phyloP scores from a whole-genome alignment of 2,113 vertebrate species.

The Proterorhinus semilunaris region DNA sequence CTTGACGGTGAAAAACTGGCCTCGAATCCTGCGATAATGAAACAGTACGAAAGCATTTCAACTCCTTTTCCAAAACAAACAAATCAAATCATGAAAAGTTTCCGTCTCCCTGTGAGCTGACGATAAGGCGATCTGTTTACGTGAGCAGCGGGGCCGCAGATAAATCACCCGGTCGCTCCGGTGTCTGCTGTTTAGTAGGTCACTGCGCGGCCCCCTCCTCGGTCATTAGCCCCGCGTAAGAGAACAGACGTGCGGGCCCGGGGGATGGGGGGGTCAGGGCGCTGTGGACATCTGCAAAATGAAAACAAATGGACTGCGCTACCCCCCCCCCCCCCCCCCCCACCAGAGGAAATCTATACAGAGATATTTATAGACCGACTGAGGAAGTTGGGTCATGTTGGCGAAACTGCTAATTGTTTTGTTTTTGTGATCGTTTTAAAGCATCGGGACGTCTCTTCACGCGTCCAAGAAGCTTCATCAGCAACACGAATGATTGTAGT shows the following conservation, averaged over 20 bases:
- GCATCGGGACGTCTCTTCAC: too few species aligned
- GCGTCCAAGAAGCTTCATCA: too few species aligned
- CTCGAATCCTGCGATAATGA: too few species aligned
- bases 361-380: constrained; percentile 64
- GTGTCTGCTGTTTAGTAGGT: constrained; percentile 67
- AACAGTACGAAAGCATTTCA: too few species aligned
- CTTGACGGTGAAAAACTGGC: too few species aligned
- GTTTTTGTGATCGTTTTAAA: too few species aligned
- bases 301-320: constrained; percentile 78
- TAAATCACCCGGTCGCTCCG: constrained; percentile 65
- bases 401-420: not conserved
- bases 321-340: too few species aligned
- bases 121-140: too few species aligned
- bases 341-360: constrained; percentile 70
- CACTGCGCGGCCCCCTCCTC: constrained; percentile 51
- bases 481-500: too few species aligned
- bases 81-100: too few species aligned
- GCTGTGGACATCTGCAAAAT: constrained; percentile 66
- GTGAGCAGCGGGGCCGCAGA: constrained; percentile 2
- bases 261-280: constrained; percentile 32
- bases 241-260: constrained; percentile 27
- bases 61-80: too few species aligned
- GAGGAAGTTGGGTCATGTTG: constrained; percentile 1
- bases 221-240: constrained; percentile 66
- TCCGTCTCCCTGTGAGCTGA: too few species aligned